A percentile compares a stretch with the other conserved stretches of the same genome.
phyloP scores from a whole-genome alignment of 2,113 vertebrate genomes.

The Hirundichthys speculiger region DNA sequence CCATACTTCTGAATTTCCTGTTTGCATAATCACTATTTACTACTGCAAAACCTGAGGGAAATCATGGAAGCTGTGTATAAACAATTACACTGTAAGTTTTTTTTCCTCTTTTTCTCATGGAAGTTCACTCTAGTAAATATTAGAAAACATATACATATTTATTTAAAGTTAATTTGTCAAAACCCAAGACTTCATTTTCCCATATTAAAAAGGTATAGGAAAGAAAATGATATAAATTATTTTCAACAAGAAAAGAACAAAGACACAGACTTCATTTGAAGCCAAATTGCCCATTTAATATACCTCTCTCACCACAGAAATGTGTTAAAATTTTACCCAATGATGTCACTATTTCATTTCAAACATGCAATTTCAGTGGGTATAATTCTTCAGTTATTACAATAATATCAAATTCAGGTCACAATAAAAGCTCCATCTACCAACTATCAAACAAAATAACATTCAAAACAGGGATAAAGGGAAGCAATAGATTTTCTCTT shows the following conservation, averaged over 20 bases:
- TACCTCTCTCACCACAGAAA: constrained; percentile 58
- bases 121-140: too few relatives aligned
- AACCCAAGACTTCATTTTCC: constrained; percentile 41
- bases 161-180: too few relatives aligned
- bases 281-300: constrained; percentile 65
- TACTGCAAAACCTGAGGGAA: constrained; percentile 17
- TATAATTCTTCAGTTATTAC: constrained; percentile 60
- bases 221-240: too few relatives aligned
- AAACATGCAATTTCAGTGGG: constrained; percentile 46
- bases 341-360: constrained; percentile 58
- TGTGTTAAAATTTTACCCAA: constrained; percentile 49
- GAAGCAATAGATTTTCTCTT: constrained; percentile 21
- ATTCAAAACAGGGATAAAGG: constrained; percentile 41
- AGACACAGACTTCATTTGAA: constrained; percentile 63
- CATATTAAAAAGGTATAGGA: constrained; percentile 12
- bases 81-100: too few relatives aligned
- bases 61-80: constrained; percentile 8
- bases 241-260: too few relatives aligned
- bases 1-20: constrained; percentile 32
- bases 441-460: constrained; percentile 44
- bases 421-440: constrained; percentile 56
- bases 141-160: too few relatives aligned
- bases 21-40: constrained; percentile 24
- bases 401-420: constrained; percentile 60
- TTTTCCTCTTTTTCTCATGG: too few relatives aligned